These are phyloP conservation scores for Hoplodrina ambigua DNA, from an alignment of 2,888 invertebrate genomes.

Conservation along the genomic window DNA sequence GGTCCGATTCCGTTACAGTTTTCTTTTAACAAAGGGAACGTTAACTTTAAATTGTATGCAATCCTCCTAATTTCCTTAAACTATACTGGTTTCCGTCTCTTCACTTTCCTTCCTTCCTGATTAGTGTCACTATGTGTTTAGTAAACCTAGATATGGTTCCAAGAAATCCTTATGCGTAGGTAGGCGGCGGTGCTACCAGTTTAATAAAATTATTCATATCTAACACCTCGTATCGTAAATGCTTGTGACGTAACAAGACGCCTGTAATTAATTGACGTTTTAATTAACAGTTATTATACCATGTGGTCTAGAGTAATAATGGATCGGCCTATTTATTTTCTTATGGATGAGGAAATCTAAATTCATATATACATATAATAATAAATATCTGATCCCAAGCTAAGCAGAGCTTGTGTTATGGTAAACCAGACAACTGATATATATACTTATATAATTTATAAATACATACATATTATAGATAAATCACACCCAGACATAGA, in stretches of 20 bases:
- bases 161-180: conserved; percentile 12
- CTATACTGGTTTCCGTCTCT: not conserved
- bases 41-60: not conserved
- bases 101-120: conserved; percentile 19
- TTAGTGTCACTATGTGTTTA: not conserved
- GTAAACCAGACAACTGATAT: too few relatives aligned
- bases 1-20: too few relatives aligned
- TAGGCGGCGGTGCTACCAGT: conserved; percentile 19
- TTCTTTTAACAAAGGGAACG: too few relatives aligned
- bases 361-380: too few relatives aligned
- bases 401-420: too few relatives aligned
- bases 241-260: conserved; percentile 21
- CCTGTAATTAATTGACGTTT: conserved; percentile 36
- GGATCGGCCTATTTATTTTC: too few relatives aligned
- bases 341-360: too few relatives aligned
- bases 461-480: too few relatives aligned
- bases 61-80: not conserved
- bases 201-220: conserved; percentile 8
- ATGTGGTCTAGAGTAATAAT: conserved; percentile 6
- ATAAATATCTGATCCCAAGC: too few relatives aligned
- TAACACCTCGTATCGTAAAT: conserved; percentile 1
- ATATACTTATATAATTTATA: too few relatives aligned
- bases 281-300: conserved; percentile 12
- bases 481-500: too few relatives aligned
- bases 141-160: conserved; percentile 1